A percentile compares a stretch with the other conserved stretches of the same genome.
Conservation (phyloP, 2,888 invertebrate species). For the Bibio marci region DNA sequence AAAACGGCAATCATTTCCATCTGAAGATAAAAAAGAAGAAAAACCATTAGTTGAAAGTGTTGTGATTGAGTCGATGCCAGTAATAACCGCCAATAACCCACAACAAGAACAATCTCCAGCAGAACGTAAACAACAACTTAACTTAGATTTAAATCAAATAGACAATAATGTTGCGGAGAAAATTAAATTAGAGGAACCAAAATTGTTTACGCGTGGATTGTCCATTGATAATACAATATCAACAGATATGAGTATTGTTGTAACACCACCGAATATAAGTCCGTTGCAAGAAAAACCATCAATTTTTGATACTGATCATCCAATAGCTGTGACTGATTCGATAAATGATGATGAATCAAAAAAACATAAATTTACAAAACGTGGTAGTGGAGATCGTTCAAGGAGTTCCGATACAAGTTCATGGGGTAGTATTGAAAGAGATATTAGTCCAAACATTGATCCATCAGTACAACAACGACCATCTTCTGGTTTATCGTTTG, state of each 20-base stretch:
- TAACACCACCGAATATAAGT: constrained; percentile 43
- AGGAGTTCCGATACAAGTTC: constrained; percentile 63
- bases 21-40: constrained; percentile 26
- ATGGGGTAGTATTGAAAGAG: constrained; percentile 65
- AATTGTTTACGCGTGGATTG: too few species aligned
- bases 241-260: constrained; percentile 31
- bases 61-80: constrained; percentile 14
- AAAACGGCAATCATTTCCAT: constrained; percentile 35
- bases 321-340: constrained; percentile 18
- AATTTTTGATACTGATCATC: not conserved
- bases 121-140: constrained; percentile 19
- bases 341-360: constrained; percentile 24
- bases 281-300: constrained; percentile 28
- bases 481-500: constrained; percentile 11
- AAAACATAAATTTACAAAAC: constrained; percentile 35
- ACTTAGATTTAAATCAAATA: too few species aligned
- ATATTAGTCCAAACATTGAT: constrained; percentile 36
- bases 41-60: constrained; percentile 11
- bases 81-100: too few species aligned
- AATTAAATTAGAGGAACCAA: too few species aligned
- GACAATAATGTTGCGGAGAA: too few species aligned
- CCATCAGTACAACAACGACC: not conserved
- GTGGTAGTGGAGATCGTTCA: constrained; percentile 51
- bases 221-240: constrained; percentile 20
- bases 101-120: constrained; percentile 28